phyloP scores from a whole-genome alignment of 2,888 invertebrate genomes.

The Elaeidobius kamerunicus region DNA sequence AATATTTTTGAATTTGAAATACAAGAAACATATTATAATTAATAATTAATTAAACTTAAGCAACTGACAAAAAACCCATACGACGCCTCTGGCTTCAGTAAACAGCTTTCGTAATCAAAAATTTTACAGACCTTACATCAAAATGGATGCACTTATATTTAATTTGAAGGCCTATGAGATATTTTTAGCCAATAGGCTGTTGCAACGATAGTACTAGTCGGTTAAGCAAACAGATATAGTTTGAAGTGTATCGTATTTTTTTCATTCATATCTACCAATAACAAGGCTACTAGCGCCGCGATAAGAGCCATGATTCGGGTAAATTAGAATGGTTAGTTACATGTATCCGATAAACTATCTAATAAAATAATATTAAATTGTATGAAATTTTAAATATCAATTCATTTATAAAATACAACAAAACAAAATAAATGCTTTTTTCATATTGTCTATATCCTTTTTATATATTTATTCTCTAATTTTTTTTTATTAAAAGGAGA shows the following conservation, averaged over 20 bases:
- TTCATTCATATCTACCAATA: constrained; percentile 21
- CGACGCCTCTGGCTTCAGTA: constrained; percentile 15
- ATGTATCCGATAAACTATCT: too few relatives aligned
- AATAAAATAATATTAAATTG: too few relatives aligned
- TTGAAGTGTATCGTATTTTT: constrained; percentile 19
- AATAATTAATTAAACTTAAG: not conserved
- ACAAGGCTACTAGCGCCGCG: constrained; percentile 23
- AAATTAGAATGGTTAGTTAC: too few relatives aligned
- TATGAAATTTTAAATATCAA: too few relatives aligned
- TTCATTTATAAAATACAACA: too few relatives aligned
- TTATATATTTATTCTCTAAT: too few relatives aligned
- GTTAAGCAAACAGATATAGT: constrained; percentile 16
- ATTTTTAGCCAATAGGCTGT: constrained; percentile 26
- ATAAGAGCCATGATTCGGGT: constrained; percentile 6
- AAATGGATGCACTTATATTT: constrained; percentile 27
- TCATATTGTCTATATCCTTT: too few relatives aligned
- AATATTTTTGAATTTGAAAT: too few relatives aligned
- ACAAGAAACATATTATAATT: not conserved
- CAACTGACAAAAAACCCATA: not conserved
- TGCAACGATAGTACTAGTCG: constrained; percentile 8
- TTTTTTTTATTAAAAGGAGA: too few relatives aligned
- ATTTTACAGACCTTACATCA: constrained; percentile 25
- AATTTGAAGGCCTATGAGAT: constrained; percentile 26
- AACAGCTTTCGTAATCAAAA: constrained; percentile 14
- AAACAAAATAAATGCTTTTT: too few relatives aligned